Evolutionary conservation across 1,140 invertebrate genomes (phyloP), one percentile per base, ranked within the genome.

Genomic region (Trichomalopsis sarcophagae): DNA sequence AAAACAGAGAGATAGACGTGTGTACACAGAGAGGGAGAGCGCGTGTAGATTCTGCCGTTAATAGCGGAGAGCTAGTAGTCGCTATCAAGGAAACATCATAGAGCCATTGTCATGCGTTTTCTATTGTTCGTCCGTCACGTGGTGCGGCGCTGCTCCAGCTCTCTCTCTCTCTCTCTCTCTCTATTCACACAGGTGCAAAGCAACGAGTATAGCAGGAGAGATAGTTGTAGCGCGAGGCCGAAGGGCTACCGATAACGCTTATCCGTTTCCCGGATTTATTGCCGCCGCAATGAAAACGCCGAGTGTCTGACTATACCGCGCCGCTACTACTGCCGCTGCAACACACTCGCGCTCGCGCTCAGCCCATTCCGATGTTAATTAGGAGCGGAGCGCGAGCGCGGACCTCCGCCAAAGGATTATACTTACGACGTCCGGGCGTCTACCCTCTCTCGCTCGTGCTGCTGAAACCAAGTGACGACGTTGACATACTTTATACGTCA

Each of bases 221-320:
- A 71, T 78, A 84, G 47, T 84, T 36, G 69, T 10, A 10, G 73
- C 21, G 14, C 23, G 13, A 40, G 82, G 74, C 23, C 55, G 81
- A 83, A 77, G 81, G 73, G 74, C 74, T 84, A 69, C 62, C 89
- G 91, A 92, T 91, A 92, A 91, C 90, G 91, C 91, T 92, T 92
- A 92, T 92, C 92, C 91, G 90, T 87, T 88, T 90, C 87, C 88
- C 91, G 88, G 87, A 92, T 92, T 92, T 92, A 92, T 92, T 89
- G 90, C 91, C 88, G 86, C 88, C 85, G 88, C 91, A 91, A 91
- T 89, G 91, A 90, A 92, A 92, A 91, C 90, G 89, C 89, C 87
- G 87, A 86, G 86, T 80, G 23, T 44, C 36, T 77, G 33, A 79
- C 84, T 88, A 89, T 88, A 62, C 55, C 17, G 5, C 21, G 6